Conservation (phyloP, 2,113 vertebrate genomes). For the Chionis minor region DNA sequence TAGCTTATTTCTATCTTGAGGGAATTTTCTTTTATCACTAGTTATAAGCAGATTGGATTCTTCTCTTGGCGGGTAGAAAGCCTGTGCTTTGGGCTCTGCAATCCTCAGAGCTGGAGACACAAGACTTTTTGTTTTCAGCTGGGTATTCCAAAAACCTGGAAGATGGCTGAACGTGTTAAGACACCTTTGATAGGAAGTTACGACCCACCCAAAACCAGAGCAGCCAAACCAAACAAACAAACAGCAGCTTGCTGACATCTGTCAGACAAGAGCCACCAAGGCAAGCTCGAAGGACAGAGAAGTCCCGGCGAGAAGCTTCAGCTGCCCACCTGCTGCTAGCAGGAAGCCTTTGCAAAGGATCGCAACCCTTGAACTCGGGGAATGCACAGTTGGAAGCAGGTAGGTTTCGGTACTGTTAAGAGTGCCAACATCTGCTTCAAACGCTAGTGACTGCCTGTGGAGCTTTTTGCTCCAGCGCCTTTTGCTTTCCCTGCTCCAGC, state of each 20-base stretch:
- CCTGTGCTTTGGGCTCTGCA: slow-evolving; percentile 23
- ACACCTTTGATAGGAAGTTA: slow-evolving; percentile 42
- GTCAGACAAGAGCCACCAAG: background rate
- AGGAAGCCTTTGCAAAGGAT: background rate
- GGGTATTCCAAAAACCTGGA: slow-evolving; percentile 52
- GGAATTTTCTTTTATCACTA: slow-evolving; percentile 25
- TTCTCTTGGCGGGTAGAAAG: background rate
- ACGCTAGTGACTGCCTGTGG: background rate
- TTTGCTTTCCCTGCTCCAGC: background rate
- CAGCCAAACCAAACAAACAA: slow-evolving; percentile 53
- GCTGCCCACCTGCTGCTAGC: background rate
- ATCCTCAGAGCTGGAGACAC: slow-evolving; percentile 33
- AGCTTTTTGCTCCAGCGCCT: background rate
- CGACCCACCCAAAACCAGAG: slow-evolving; percentile 6
- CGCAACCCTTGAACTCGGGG: background rate
- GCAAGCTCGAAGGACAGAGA: background rate
- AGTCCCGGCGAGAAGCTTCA: background rate
- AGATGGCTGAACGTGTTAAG: slow-evolving; percentile 53
- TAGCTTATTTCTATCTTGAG: background rate
- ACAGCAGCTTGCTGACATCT: background rate
- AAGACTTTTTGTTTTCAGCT: slow-evolving; percentile 51
- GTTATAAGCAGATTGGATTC: background rate
- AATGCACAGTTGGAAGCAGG: accelerated
- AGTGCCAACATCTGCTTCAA: background rate
- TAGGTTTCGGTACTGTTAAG: background rate